phyloP scores from a whole-genome alignment of 2,888 invertebrate species.

The Harpalus rubripes region DNA sequence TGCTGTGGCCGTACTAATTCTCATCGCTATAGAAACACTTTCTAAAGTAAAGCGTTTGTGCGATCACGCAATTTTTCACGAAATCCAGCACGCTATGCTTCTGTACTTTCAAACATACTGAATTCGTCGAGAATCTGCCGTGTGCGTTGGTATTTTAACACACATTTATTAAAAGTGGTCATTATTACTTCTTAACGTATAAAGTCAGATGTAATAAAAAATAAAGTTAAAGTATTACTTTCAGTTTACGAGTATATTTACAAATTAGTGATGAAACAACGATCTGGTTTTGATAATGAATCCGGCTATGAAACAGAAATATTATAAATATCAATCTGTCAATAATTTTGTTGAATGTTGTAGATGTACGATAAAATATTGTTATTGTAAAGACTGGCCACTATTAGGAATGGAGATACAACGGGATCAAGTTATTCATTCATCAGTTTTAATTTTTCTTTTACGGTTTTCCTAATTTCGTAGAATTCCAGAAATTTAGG shows the following conservation, averaged over 20 bases:
- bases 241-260: background rate
- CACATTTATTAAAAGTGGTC: background rate
- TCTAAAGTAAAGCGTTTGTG: slow-evolving; percentile 47
- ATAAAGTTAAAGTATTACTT: background rate
- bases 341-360: too few species aligned
- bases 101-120: background rate
- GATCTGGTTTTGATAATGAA: too few species aligned
- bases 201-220: background rate
- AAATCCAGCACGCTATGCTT: slow-evolving; percentile 26
- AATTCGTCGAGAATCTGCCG: background rate
- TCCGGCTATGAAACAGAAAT: too few species aligned
- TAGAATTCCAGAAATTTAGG: too few species aligned
- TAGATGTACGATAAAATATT: too few species aligned
- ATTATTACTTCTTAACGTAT: background rate
- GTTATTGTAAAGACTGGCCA: too few species aligned
- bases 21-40: slow-evolving; percentile 47
- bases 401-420: too few species aligned
- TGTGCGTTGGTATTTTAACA: background rate
- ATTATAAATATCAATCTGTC: too few species aligned
- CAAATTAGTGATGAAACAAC: background rate
- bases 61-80: slow-evolving; percentile 29
- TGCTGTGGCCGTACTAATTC: slow-evolving; percentile 48
- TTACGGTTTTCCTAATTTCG: too few species aligned
- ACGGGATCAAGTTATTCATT: too few species aligned
- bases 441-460: too few species aligned